These are phyloP conservation scores for Cacatua alba DNA, from an alignment of 2,113 vertebrate genomes.

Conservation along the genomic window DNA sequence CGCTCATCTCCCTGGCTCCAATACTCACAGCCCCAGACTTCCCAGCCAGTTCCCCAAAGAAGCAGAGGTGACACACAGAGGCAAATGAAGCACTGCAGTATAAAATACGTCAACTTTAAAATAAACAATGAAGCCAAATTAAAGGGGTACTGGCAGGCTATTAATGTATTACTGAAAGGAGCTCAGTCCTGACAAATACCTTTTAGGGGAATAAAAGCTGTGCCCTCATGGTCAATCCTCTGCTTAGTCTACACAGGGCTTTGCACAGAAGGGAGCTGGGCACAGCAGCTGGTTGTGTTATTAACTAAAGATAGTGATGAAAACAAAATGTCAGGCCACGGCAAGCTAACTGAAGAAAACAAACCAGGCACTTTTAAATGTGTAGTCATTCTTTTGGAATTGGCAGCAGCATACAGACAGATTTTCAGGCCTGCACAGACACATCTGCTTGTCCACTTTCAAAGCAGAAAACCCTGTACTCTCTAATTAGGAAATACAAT, in stretches of 20 bases:
- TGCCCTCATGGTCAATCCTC: not conserved
- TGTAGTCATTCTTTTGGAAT: not conserved
- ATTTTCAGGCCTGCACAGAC: not conserved
- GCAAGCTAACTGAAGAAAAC: not conserved
- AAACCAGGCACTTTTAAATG: not conserved
- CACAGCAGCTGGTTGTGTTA: not conserved
- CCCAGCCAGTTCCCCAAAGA: not conserved
- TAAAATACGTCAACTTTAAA: not conserved
- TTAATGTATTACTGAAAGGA: not conserved
- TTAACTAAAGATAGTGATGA: not conserved
- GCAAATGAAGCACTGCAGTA: not conserved
- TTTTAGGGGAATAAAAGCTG: not conserved
- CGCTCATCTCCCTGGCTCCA: rapidly evolving
- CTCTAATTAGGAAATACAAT: not conserved
- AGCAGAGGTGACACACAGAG: not conserved
- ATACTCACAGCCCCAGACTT: rapidly evolving
- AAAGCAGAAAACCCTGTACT: not conserved
- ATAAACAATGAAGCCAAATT: not conserved
- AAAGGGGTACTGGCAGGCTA: not conserved
- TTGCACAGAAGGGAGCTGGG: not conserved
- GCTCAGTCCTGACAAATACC: not conserved
- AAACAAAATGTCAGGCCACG: not conserved
- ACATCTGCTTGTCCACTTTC: not conserved
- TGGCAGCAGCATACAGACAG: not conserved
- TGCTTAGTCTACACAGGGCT: not conserved